Evolutionary conservation across 53 echinoderm and acorn worm species (phyloP).

Genomic region (Holothuria leucospilota): DNA sequence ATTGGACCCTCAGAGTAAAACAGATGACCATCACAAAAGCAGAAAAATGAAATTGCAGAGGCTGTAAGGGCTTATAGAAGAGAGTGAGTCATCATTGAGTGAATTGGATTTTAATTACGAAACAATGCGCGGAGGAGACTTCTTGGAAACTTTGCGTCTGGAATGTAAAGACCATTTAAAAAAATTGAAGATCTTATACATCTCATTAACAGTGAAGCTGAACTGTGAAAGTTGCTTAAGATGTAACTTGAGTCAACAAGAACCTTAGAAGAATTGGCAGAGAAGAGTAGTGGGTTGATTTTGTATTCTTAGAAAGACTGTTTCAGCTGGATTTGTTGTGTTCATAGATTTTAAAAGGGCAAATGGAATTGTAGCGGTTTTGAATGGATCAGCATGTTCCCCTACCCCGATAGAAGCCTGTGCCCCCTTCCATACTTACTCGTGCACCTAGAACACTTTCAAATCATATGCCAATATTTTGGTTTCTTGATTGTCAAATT

Average conservation of each 20-base stretch:
- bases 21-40: background rate
- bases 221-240: background rate
- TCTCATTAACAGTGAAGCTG: background rate
- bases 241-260: background rate
- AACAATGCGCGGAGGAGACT: background rate
- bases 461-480: too few relatives aligned
- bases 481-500: too few relatives aligned
- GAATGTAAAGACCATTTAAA: conserved; percentile 5
- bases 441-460: too few relatives aligned
- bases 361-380: too few relatives aligned
- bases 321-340: too few relatives aligned
- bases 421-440: too few relatives aligned
- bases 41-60: background rate
- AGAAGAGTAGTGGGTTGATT: background rate
- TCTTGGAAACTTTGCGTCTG: background rate
- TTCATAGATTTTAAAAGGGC: too few relatives aligned
- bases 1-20: background rate
- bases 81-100: too few relatives aligned
- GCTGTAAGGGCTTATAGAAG: too few relatives aligned
- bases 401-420: too few relatives aligned
- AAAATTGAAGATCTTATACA: background rate
- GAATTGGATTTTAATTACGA: too few relatives aligned
- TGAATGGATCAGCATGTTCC: too few relatives aligned
- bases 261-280: background rate
- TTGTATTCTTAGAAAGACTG: background rate